Conservation (phyloP, 1,140 invertebrate species). For the Drosophila orena region DNA sequence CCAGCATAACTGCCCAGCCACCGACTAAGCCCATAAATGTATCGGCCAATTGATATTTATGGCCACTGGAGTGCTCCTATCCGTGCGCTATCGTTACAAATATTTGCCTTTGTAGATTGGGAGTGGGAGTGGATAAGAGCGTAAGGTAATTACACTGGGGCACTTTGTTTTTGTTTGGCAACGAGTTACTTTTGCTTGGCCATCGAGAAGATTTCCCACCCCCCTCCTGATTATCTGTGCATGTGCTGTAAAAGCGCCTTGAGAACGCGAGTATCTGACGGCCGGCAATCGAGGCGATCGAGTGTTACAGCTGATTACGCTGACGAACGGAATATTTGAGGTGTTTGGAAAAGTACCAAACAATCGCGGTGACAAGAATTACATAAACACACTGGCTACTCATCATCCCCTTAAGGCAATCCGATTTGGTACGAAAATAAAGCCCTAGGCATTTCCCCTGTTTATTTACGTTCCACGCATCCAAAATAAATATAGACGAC, state of each 20-base stretch:
- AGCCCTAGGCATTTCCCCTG: constrained; percentile 57
- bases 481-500: constrained; percentile 74
- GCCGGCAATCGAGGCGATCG: constrained; percentile 31
- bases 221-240: constrained; percentile 6
- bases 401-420: neutral
- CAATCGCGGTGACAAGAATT: constrained; percentile 30
- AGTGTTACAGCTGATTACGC: constrained; percentile 40
- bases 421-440: constrained; percentile 51
- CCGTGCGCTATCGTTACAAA: constrained; percentile 46
- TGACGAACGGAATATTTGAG: constrained; percentile 39
- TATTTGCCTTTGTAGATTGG: constrained; percentile 55
- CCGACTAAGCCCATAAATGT: constrained; percentile 11
- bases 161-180: constrained; percentile 37
- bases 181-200: constrained; percentile 33
- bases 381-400: constrained; percentile 30
- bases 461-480: constrained; percentile 75
- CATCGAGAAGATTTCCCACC: constrained; percentile 11
- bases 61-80: constrained; percentile 11
- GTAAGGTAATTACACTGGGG: constrained; percentile 45
- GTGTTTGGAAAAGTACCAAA: constrained; percentile 36
- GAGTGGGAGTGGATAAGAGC: constrained; percentile 39
- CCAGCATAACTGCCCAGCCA: constrained; percentile 28
- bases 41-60: constrained; percentile 43
- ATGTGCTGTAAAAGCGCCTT: constrained; percentile 25
- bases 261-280: constrained; percentile 20